Percentiles rank a stretch among this genome's conserved stretches.
Conservation (phyloP, 2,797 vertebrate genomes). For the Phoebastria nigripes region DNA sequence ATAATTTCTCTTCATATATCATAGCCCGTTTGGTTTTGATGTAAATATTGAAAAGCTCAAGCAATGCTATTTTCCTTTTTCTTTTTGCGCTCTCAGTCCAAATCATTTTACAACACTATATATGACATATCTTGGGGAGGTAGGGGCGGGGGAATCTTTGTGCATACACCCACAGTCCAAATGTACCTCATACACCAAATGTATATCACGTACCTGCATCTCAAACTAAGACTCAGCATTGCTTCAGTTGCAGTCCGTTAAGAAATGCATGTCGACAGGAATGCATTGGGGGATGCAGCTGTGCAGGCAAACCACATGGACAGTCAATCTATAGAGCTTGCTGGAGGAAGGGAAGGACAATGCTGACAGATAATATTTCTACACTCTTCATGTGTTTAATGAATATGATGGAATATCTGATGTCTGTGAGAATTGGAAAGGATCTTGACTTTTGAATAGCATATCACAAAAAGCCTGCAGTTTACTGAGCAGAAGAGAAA, state of each 20-base stretch:
- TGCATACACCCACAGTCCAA: fast-evolving
- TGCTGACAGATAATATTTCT: neutral
- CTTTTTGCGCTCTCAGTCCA: neutral
- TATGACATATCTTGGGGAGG: neutral
- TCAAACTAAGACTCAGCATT: neutral
- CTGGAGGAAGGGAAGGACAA: neutral
- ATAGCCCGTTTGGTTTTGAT: neutral
- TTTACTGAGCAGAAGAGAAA: neutral
- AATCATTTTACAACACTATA: neutral
- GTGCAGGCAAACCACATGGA: neutral
- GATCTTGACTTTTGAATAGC: neutral
- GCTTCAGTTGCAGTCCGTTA: neutral
- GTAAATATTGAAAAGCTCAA: neutral
- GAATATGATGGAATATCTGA: neutral
- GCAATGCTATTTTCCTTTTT: neutral
- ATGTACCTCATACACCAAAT: neutral
- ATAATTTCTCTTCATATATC: neutral
- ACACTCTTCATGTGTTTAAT: neutral
- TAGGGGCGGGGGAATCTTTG: neutral
- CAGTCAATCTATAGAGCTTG: neutral
- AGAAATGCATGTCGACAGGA: neutral
- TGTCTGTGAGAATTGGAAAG: neutral
- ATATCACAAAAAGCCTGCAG: neutral
- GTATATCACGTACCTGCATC: neutral
- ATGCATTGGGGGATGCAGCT: neutral